Conservation (phyloP, 2,888 invertebrate species). For the Pyrochroa serraticornis region DNA sequence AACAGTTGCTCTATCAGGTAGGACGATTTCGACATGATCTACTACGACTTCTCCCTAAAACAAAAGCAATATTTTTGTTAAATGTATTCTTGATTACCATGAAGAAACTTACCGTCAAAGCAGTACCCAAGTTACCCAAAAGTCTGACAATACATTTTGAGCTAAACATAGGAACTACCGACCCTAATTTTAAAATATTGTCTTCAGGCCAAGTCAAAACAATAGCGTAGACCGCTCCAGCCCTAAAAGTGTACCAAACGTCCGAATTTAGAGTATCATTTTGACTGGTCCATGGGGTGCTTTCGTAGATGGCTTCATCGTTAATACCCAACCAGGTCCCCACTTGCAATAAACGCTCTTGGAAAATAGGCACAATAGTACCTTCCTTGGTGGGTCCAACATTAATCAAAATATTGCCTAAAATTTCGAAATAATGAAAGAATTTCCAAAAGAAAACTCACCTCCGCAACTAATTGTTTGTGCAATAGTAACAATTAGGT, state of each 20-base stretch:
- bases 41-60: constrained; percentile 5
- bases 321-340: constrained; percentile 83
- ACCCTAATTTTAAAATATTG: constrained; percentile 43
- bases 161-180: background rate
- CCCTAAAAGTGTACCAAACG: constrained; percentile 49
- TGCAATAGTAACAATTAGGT: constrained; percentile 74
- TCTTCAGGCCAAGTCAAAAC: constrained; percentile 72
- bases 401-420: constrained; percentile 80
- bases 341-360: constrained; percentile 79
- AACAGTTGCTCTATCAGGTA: constrained; percentile 13
- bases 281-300: constrained; percentile 79
- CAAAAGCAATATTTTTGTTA: background rate
- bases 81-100: background rate
- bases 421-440: constrained; percentile 31
- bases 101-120: background rate
- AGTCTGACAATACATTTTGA: background rate
- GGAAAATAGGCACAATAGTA: constrained; percentile 81
- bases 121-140: constrained; percentile 1
- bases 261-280: constrained; percentile 73
- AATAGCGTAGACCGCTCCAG: constrained; percentile 67
- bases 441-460: constrained; percentile 47
- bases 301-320: constrained; percentile 84
- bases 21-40: background rate
- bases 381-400: constrained; percentile 91
- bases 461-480: constrained; percentile 86